Evolutionary conservation across 37 sponge, comb jelly and placozoan species (phyloP), one percentile per base, ranked within the genome.

Genomic region (Tethya wilhelma): DNA sequence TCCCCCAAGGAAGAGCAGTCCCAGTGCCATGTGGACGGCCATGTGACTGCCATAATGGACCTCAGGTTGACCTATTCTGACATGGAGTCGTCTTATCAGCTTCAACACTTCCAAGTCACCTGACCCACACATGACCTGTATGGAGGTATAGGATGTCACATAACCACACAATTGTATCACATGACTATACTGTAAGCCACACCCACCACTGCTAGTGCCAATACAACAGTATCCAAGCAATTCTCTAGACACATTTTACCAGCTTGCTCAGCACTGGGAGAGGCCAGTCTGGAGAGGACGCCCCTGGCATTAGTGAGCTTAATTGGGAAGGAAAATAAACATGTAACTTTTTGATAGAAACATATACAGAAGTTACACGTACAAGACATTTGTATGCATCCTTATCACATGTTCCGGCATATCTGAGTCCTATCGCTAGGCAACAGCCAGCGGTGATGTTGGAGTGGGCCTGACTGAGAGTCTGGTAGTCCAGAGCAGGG

Each of bases 21-120:
- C 98, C 4, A 98, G 85, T 8, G 98, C 85, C 96, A 98, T 98
- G 85, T 98, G 98, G 25, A 88, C 75, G 22, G 87, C 96, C 89
- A 98, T 90, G 81, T 95, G 93, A 68, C 84, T 75, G 26, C 98
- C 98, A 65, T 98, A 98, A 25, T 74, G 73, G 38, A 93, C 73
- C 38, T 87, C 89, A 38, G 80, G 59, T 19, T 69, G 68, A 41
- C 55, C 53, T 20, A 83, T 69, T 23, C 78, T 71, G 22, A 66
- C 77, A 19, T 59, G 59, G 4, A 88, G 79, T 2, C 91, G 64
- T 23, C 90, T 75, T 26, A 91, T 74, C 29, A 93, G 39, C 25
- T 81, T 59, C 59, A 98, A 32, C 37, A 98, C 76, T 26, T 79
- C 83, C 66, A 95, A 75, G 73, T 98, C 89, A 19, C 98, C 98